Base-by-base conservation (phyloP, 2,888 invertebrate species). In the Syritta pipiens region DNA sequence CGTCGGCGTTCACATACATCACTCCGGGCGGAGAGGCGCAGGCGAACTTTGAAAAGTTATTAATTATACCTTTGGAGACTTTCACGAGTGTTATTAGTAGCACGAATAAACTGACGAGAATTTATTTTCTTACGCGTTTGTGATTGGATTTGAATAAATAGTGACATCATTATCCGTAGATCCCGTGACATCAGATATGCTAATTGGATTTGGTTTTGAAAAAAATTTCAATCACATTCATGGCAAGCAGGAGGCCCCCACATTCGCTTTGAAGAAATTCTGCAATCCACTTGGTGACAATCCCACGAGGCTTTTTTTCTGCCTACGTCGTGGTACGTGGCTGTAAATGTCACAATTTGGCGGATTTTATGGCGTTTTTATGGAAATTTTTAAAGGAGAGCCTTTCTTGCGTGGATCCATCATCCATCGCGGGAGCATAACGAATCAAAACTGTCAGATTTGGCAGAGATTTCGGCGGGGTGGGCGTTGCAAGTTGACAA, bases 111-210 rank as follows among this genome's bases (percentile, higher is more conserved):
- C 44, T 44, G 30, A 32, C 19, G 2, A n/a, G 9, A 19, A 7
- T 14, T 26, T 17, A 6, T 48, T 24, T 24, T 46, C 17, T 17
- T 46, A 46, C 42, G 40, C 30, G 26, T 20, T 10, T 12, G 3
- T 57, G 20, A 37, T 37, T 26, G 3, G 32, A 24, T 53, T 37
- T 17, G 4, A 2, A 30, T 20, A 14, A 20, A 17, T 1, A 42
- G 59, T 75, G 74, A 59, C 74, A 75, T 65, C 65, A 65, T n/a
- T 53, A 53, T 32, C 32, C 35, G 69, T 46, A 32, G 6, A 40
- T 19, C 26, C 28, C 30, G 26, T 75, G 75, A 75, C 68, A 75
- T 75, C 75, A 75, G 60, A 30, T 60, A 75, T 75, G 75, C 55
- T 62, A 75, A 75, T 75, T 51, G 24, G 7, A 44, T 37, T 37